Evolutionary conservation across 2,113 vertebrate genomes (phyloP).

Genomic region (Chaetorhynchus papuensis): DNA sequence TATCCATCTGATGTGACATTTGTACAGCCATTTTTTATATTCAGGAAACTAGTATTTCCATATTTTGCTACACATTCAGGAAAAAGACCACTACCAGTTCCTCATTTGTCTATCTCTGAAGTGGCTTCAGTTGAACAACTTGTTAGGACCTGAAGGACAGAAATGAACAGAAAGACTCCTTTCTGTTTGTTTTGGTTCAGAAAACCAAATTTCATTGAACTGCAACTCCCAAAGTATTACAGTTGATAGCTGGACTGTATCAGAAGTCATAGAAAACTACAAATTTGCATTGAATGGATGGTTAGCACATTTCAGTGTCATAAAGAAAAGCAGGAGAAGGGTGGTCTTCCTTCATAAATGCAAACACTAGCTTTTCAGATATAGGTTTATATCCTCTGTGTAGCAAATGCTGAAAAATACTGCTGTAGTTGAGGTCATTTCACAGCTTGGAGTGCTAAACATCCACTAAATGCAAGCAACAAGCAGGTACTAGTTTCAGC

Average conservation of each 20-base stretch:
- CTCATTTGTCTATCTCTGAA: background rate
- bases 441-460: background rate
- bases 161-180: background rate
- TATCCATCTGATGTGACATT: background rate
- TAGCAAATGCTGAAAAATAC: background rate
- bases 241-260: background rate
- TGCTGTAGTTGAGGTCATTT: background rate
- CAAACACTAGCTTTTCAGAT: background rate
- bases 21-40: background rate
- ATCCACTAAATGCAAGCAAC: background rate
- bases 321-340: background rate
- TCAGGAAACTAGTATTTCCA: background rate
- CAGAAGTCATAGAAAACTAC: background rate
- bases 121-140: background rate
- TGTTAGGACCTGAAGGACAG: background rate
- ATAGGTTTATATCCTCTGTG: accelerated
- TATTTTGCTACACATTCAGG: background rate
- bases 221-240: background rate
- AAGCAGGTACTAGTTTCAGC: background rate
- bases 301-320: background rate
- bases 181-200: background rate
- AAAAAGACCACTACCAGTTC: background rate
- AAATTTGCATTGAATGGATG: background rate
- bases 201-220: background rate
- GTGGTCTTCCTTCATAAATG: background rate